Evolutionary conservation across 2,888 invertebrate species (phyloP), one percentile per base, ranked within the genome.

Genomic region (Melanargia galathea): DNA sequence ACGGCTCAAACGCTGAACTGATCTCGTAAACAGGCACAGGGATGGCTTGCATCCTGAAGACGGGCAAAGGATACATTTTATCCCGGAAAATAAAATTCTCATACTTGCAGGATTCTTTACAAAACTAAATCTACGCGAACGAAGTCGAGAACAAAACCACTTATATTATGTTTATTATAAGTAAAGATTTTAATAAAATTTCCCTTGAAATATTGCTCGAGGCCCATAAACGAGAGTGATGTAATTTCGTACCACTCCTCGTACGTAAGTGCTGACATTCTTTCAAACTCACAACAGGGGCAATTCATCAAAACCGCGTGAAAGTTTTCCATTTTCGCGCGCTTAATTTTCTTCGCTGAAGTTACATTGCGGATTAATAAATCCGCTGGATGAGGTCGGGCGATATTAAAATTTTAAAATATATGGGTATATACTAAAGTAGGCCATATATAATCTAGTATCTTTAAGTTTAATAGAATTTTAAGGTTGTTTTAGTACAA

Each of bases 251-350:
- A 54, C 58, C 64, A 64, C 66, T 67, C 54, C 59, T 22, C 26
- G 58, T 57, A 43, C 60, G 65, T 67, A 67, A 67, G 67, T 67
- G 62, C 66, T 69, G 69, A 70, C 66, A 68, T 76, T 75, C 74
- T 72, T 70, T 67, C 65, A 70, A 79, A 81, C 76, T 80, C 78
- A 73, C 81, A 79, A 84, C 84, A 83, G 75, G 66, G 78, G 81
- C 81, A 84, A 85, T 86, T 85, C 85, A 84, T 85, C 86, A 86
- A 79, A 80, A 77, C 71, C 73, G 67, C 54, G 67, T 69, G 60
- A 71, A 79, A 78, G 75, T 81, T 82, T 76, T 73, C 66, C 78
- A 75, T 78, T 82, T 81, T 78, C 79, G 71, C 78, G 73, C 77
- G 75, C 80, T 83, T 83, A 80, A 82, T 82, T 81, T 78, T 76